Percentiles rank a stretch among this genome's conserved stretches.
phyloP scores from a whole-genome alignment of 1,140 invertebrate species.

The Marisa cornuarietis region DNA sequence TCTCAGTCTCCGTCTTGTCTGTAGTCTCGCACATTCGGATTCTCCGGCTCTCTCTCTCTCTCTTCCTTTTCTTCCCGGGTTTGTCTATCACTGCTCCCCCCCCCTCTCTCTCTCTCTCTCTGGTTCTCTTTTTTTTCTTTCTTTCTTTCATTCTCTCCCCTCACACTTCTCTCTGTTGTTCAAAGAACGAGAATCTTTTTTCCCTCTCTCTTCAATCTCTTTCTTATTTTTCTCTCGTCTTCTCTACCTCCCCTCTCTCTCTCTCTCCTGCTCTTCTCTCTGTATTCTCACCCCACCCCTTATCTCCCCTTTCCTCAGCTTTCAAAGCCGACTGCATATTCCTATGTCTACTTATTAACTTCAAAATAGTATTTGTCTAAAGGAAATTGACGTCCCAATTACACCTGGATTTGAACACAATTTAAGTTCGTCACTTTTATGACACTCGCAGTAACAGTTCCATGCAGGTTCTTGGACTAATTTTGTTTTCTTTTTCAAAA shows the following conservation, averaged over 20 bases:
- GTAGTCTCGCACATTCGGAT: background rate
- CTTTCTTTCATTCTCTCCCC: background rate
- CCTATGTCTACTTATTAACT: too few species aligned
- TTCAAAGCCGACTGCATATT: too few species aligned
- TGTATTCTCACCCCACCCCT: conserved; percentile 4
- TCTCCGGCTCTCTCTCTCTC: conserved; percentile 7
- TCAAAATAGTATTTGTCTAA: too few species aligned
- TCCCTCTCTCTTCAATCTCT: background rate
- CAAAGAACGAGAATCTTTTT: too few species aligned
- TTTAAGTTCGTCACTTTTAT: too few species aligned
- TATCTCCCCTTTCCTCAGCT: conserved; percentile 9
- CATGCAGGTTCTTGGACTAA: too few species aligned
- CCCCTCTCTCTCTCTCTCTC: conserved; percentile 5
- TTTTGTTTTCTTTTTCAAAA: too few species aligned
- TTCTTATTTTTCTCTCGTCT: conserved; percentile 2
- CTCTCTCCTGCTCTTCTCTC: conserved; percentile 19
- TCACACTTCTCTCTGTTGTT: background rate
- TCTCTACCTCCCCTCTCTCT: conserved; percentile 5
- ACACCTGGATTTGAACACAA: too few species aligned
- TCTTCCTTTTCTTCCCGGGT: background rate
- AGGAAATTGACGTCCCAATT: too few species aligned
- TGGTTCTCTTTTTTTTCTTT: conserved; percentile 1
- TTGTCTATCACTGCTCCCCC: too few species aligned
- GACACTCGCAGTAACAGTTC: too few species aligned
- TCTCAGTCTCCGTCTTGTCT: too few species aligned